Conservation (phyloP, 2,888 invertebrate species). For the Cetonia aurata region DNA sequence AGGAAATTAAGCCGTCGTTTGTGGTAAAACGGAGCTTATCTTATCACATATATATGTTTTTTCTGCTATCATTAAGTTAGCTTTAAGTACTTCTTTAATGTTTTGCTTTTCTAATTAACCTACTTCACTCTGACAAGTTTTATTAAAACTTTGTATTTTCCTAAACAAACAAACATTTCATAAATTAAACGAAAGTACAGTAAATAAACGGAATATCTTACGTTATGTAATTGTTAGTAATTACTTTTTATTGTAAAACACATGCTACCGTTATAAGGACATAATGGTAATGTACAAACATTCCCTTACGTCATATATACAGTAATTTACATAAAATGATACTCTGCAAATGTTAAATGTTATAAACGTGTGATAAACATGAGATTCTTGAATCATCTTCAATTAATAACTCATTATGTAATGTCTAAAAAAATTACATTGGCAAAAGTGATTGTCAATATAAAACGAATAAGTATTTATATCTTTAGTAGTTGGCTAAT, state of each 20-base stretch:
- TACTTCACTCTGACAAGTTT: too few species aligned
- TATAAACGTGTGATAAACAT: not conserved
- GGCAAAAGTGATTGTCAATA: too few species aligned
- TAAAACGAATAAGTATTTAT: too few species aligned
- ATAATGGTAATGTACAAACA: conserved; percentile 1
- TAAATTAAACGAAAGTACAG: too few species aligned
- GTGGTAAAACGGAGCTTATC: conserved; percentile 13
- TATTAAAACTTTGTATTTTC: too few species aligned
- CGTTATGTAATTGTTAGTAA: not conserved
- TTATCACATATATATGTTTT: conserved; percentile 31
- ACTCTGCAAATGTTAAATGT: conserved; percentile 10
- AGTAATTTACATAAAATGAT: conserved; percentile 5
- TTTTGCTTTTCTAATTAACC: conserved; percentile 1
- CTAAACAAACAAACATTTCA: too few species aligned
- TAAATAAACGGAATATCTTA: too few species aligned
- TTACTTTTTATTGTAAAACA: not conserved
- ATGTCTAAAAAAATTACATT: too few species aligned
- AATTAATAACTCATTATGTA: not conserved
- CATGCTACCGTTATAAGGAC: conserved; percentile 1
- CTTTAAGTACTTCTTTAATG: conserved; percentile 7
- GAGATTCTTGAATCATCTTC: not conserved
- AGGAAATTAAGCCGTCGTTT: conserved; percentile 34
- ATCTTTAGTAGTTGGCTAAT: too few species aligned
- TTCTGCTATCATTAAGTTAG: conserved; percentile 28
- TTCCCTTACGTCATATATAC: not conserved